A percentile compares a stretch with the other conserved stretches of the same genome.
Evolutionary conservation across 2,113 vertebrate species (phyloP).

Genomic region (Grammomys dolichurus): DNA sequence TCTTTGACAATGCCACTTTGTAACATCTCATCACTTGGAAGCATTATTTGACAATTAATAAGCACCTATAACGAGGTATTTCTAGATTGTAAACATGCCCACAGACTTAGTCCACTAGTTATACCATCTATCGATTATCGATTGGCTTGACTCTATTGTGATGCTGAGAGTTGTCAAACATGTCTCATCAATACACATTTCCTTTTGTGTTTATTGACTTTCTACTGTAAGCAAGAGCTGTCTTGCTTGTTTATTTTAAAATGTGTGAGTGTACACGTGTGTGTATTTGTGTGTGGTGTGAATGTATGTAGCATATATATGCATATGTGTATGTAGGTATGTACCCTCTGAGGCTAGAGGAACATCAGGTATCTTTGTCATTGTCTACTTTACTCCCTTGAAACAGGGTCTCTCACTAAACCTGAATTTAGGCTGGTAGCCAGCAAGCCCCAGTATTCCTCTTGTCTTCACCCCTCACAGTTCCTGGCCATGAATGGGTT

Average conservation of each 20-base stretch:
- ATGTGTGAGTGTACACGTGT: not conserved
- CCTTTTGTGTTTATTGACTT: not conserved
- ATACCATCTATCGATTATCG: not conserved
- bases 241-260: not conserved
- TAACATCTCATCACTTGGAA: not conserved
- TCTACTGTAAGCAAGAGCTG: not conserved
- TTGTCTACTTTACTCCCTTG: not conserved
- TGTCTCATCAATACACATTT: not conserved
- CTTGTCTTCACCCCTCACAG: not conserved
- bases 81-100: not conserved
- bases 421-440: not conserved
- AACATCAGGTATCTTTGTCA: no score
- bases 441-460: not conserved
- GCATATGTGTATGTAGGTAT: not conserved
- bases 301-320: not conserved
- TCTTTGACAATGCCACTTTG: not conserved
- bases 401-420: not conserved
- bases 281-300: not conserved
- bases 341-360: not conserved
- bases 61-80: not conserved
- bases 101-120: not conserved
- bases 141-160: not conserved
- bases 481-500: no score
- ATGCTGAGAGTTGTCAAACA: not conserved
- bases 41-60: not conserved